phyloP scores from a whole-genome alignment of 2,113 vertebrate genomes.

The Rattus rattus region DNA sequence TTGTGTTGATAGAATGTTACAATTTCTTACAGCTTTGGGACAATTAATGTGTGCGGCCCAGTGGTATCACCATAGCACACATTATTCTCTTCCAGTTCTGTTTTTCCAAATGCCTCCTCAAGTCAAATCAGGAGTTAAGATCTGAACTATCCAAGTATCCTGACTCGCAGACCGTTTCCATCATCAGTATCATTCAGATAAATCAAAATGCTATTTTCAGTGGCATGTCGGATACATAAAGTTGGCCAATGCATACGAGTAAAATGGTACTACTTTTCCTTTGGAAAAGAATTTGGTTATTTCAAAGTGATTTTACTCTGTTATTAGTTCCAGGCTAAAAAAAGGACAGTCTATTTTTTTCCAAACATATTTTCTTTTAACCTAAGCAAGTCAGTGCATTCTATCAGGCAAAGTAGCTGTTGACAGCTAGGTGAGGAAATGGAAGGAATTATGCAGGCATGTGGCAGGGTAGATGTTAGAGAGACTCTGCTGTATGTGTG shows the following conservation, averaged over 20 bases:
- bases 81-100: background rate
- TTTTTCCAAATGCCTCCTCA: background rate
- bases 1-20: background rate
- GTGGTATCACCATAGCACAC: background rate
- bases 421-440: constrained; percentile 73
- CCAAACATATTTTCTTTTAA: constrained; percentile 69
- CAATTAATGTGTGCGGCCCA: background rate
- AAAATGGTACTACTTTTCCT: constrained; percentile 13
- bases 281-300: constrained; percentile 47
- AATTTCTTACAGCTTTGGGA: background rate
- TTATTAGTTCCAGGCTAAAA: constrained; percentile 46
- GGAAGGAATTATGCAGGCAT: constrained; percentile 77
- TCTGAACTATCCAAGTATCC: background rate
- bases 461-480: constrained; percentile 79
- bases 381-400: constrained; percentile 65
- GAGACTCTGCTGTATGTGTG: constrained; percentile 69
- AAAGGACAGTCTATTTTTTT: constrained; percentile 21
- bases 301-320: constrained; percentile 41
- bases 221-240: background rate
- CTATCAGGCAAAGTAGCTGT: constrained; percentile 69
- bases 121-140: constrained; percentile 6
- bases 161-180: constrained; percentile 21
- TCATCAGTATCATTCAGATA: background rate
- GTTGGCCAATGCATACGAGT: background rate
- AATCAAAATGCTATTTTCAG: constrained; percentile 36